These are phyloP conservation scores for Myodes glareolus DNA, from an alignment of 2,113 vertebrate genomes.

Conservation along the genomic window DNA sequence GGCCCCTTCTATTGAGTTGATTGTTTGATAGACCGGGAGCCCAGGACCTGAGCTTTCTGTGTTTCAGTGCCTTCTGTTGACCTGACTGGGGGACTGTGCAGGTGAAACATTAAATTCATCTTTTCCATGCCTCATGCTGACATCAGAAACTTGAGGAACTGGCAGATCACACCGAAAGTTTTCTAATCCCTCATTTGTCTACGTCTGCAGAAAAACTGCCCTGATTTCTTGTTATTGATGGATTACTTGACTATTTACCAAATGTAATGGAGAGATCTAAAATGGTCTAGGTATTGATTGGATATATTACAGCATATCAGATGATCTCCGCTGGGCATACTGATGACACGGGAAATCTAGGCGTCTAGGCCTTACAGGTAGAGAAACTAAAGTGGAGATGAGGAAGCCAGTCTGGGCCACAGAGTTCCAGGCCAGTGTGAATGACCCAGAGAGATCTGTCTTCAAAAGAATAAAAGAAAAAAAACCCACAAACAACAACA, in stretches of 20 bases:
- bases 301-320: not conserved
- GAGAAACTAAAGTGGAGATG: too few relatives aligned
- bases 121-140: not conserved
- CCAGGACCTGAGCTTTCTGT: not conserved
- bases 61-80: not conserved
- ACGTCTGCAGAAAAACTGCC: not conserved
- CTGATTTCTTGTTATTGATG: not conserved
- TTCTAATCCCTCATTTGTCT: not conserved
- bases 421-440: not conserved
- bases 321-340: too few relatives aligned
- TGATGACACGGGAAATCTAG: not conserved
- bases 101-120: not conserved
- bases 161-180: not conserved
- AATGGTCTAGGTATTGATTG: not conserved
- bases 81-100: not conserved
- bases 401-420: not conserved
- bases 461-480: not conserved
- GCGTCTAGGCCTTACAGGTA: too few relatives aligned
- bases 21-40: not conserved
- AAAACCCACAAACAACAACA: not conserved
- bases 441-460: not conserved
- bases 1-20: not conserved
- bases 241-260: not conserved
- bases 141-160: not conserved
- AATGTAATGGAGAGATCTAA: conserved; percentile 30